Conservation (phyloP, 2,113 vertebrate species). For the Percopsis transmontana region DNA sequence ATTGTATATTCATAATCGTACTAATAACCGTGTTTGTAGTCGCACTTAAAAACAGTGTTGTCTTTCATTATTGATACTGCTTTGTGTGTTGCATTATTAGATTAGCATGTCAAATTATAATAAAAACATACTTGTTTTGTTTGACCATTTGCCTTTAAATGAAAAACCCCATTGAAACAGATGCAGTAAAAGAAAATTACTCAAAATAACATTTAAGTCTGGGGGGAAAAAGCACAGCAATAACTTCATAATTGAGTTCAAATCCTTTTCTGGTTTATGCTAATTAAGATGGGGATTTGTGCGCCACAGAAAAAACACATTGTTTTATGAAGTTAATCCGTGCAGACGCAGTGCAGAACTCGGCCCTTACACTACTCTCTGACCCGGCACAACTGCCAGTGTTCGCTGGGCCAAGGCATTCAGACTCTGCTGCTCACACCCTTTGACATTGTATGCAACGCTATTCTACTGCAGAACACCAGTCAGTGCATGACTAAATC, state of each 20-base stretch:
- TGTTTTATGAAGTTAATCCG: conserved; percentile 27
- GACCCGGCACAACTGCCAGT: neutral
- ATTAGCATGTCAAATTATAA: neutral
- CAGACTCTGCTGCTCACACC: conserved; percentile 11
- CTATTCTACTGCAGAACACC: conserved; percentile 29
- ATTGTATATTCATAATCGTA: too few species aligned
- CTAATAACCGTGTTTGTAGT: too few species aligned
- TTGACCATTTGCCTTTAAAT: neutral
- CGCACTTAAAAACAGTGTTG: neutral
- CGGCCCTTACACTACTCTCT: neutral
- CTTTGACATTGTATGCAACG: conserved; percentile 50
- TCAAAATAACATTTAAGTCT: conserved; percentile 36
- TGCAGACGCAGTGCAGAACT: neutral
- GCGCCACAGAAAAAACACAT: conserved; percentile 17
- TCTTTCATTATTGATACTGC: neutral
- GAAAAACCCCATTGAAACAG: too few species aligned
- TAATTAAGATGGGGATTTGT: conserved; percentile 64
- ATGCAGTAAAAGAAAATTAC: neutral
- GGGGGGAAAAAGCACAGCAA: conserved; percentile 44
- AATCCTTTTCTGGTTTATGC: conserved; percentile 39
- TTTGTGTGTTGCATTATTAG: neutral
- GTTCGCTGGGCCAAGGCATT: conserved; percentile 45
- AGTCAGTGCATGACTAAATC: conserved; percentile 6
- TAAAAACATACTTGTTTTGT: neutral
- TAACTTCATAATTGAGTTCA: conserved; percentile 54